A percentile compares a stretch with the other conserved stretches of the same genome.
phyloP scores from a whole-genome alignment of 2,113 vertebrate genomes.

The Pangasianodon hypophthalmus region DNA sequence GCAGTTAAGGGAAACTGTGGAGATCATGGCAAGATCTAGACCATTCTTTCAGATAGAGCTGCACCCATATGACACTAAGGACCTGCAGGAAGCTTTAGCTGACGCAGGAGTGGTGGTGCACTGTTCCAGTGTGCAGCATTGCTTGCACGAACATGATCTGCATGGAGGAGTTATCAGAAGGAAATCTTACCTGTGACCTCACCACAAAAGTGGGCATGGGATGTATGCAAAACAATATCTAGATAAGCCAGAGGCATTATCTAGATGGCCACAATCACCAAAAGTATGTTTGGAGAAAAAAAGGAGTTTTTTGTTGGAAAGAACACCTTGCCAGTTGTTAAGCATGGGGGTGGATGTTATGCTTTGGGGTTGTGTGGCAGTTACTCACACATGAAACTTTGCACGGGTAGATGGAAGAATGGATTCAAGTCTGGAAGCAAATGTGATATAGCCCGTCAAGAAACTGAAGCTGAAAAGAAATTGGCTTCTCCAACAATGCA shows the following conservation, averaged over 20 bases:
- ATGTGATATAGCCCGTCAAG: background rate
- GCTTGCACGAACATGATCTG: background rate
- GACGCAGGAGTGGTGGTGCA: background rate
- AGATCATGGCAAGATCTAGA: background rate
- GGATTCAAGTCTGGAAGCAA: background rate
- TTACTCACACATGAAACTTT: background rate
- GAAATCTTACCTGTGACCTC: background rate
- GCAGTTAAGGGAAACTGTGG: background rate
- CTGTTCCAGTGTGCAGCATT: background rate
- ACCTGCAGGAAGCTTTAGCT: background rate
- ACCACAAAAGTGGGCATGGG: background rate
- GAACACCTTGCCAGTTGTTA: background rate
- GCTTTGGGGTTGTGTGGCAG: background rate
- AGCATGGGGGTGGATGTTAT: background rate
- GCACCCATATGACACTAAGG: background rate
- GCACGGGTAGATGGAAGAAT: too few species aligned
- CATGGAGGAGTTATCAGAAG: background rate
- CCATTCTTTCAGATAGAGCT: background rate
- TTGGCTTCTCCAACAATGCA: background rate
- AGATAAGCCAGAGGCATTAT: background rate
- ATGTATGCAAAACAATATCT: background rate
- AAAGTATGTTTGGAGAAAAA: background rate
- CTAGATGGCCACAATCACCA: background rate
- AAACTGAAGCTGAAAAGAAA: background rate
- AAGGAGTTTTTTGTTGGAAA: background rate